Evolutionary conservation across 2,888 invertebrate genomes (phyloP), one percentile per base, ranked within the genome.

Genomic region (Amphimallon solstitiale): DNA sequence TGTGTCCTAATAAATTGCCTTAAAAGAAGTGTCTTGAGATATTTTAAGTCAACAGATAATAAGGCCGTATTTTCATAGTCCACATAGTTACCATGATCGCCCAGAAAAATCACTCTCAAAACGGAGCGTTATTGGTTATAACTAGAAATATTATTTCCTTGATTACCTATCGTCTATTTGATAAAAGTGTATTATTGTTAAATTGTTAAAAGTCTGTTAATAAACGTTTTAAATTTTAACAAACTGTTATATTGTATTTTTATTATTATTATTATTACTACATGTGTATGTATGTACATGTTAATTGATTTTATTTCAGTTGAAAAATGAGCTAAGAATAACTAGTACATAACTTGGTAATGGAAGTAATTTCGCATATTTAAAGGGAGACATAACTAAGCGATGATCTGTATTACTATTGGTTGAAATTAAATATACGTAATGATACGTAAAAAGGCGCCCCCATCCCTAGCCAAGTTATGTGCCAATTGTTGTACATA

Each of bases 11-110:
- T 70, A 71, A 29, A 71, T 68, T 72, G 72, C 73, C 74, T 73
- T 74, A 73, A 72, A 68, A 65, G 63, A 74, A 73, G 74, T 74
- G 74, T 74, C 74, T 73, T 74, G 70, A 68, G 67, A 66, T 67
- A 60, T 48, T 52, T 62, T 62, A 62, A 66, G 52, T 62, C 49
- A 62, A 66, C 45, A 59, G 48, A 56, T 48, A 45, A n/a, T 45
- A 48, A 65, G 54, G 63, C 51, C 67, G 59, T 69, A 68, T 68
- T 66, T 66, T 68, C 63, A 60, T 66, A 63, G 52, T 63, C 56
- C 56, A 48, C 40, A 66, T 66, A 66, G 66, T 66, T 66, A 66
- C 66, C 66, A 56, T 17, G 34, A 6, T 23, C 45, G 19, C 43
- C 43, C 52, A 9, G 45, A 37, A 64, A 29, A 34, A 45, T 59